Evolutionary conservation across 2,797 vertebrate species (phyloP), one percentile per base, ranked within the genome.

Genomic region (Gorsachius magnificus): DNA sequence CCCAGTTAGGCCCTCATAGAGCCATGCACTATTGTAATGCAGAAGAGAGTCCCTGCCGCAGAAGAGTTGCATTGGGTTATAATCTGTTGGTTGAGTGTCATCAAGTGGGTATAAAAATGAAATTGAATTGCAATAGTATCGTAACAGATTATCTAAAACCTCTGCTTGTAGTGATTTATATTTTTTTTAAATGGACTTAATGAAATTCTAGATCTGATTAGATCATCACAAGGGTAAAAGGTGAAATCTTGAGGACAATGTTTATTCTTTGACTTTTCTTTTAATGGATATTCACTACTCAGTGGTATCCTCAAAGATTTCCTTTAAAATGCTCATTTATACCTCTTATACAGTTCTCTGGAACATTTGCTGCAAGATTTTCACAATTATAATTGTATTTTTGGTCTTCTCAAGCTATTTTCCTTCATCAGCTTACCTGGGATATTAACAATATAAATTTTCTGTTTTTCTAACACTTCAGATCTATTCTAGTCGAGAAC

Each of bases 401-500:
- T 54, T 15, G 38, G 17, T 82, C n/a, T 33, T 50, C 10, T 56
- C 5, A 28, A 76, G 8, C 19, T 70, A 1, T 36, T 65, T 86
- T 31, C 38, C 15, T 77, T 87, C 3, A n/a, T 76, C 26, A 11
- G 5, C 10, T 68, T 74, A n/a, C 13, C 26, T 63, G 13, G 18
- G 18, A 57, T 89, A 79, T 72, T 89, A 79, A 65, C 26, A 35
- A 14, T 50, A 17, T 45, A 6, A 9, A n/a, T 51, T 41, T 89
- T 38, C 45, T 95, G 11, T 8, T n/a, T 11, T 83, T 83, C 97
- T 46, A 68, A 92, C 83, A 43, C 25, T 97, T 60, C 92, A 99
- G 99, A 99, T 99, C 90, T 99, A 99, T 97, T 99, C 99, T 61
- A 83, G 99, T 82, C 98, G 99, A 93, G 99, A 99, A 97, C 98